Base-by-base conservation (phyloP, 2,113 vertebrate species). In the Thamnophis sirtalis region DNA sequence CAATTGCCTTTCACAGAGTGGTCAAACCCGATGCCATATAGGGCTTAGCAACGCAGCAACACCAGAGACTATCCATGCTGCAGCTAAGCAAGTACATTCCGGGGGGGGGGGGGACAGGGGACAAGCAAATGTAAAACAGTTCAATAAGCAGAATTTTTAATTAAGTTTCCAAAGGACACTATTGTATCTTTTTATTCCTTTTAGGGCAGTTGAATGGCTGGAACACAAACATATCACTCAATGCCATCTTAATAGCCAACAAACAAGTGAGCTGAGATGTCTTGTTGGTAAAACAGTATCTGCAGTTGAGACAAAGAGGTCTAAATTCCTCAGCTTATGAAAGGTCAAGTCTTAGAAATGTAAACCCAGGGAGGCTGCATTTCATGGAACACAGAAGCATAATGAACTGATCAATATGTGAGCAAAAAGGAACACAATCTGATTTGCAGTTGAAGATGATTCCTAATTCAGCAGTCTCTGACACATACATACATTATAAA, bases 21-120 rank as follows among this genome's bases (percentile, higher is more conserved):
- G 88, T 24, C 53, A 55, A 60, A 90, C 91, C 92, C 21, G 50
- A 7, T 28, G 90, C 92, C 93, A 88, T 5, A 50, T 60, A 92
- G 92, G 90, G 89, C 63, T 21, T 53, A 89, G 80, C 92, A 80
- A 93, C 43, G 93, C 93, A 97, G 33, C 53, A 84, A 93, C 93
- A 90, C 0, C 0, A 93, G 89, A 26, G 38, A 43, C 87, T 92
- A 84, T 90, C 89, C 17, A 87, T 63, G 9, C 8, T n/a, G 87
- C 68, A 93, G 58, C 28, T 63, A 73, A 90, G 38, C 88, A 11
- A 90, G 3, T 22, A 38, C 93, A 49, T 17, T 13, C 11, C n/a
- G n/a, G 50, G 50, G 50, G 50, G 50, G 9, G 9, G 50, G 50
- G 50, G 50, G n/a, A n/a, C n/a, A n/a, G 50, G 50, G 9, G 9